Base-by-base conservation (phyloP, 2,888 invertebrate species). In the Diploptera punctata region DNA sequence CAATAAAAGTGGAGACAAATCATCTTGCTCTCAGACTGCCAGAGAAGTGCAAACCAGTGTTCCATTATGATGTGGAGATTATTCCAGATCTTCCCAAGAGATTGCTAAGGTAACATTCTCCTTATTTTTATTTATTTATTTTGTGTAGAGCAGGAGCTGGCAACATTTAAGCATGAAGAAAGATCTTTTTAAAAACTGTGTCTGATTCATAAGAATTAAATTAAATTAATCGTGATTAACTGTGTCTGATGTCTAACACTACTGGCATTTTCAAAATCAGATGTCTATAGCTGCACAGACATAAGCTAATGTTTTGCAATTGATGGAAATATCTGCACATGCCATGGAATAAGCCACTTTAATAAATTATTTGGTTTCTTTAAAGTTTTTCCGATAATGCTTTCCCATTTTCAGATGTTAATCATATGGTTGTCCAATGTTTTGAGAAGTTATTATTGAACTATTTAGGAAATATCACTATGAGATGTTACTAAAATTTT, bases 11-110 rank as follows among this genome's bases (percentile, higher is more conserved):
- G 2, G n/a, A n/a, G n/a, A n/a, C n/a, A n/a, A n/a, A n/a, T 38
- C 38, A 38, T 38, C 13, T 38, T 38, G 38, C 84, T 21, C 83
- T 93, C 75, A 78, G 80, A 9, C 83, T 91, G 68, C 71, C 77
- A 1, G 82, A 85, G 73, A 83, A 87, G 54, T 82, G 86, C 5
- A 77, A 76, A 0, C 33, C 60, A 0, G 86, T 87, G 0, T 82
- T 86, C 79, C 97, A 98, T 79, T 98, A 98, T 81, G 98, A 98
- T 78, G 91, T 96, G 0, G 85, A 82, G 0, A 86, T 93, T 43
- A 83, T 80, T 1, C 93, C 93, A 0, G 91, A 93, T 18, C 87
- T 82, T 54, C 92, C 93, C 0, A 92, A 90, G 77, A 89, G 87
- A 77, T 82, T 90, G 76, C 78, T 89, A 68, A 83, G 89, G 76